Evolutionary conservation across 1,140 invertebrate genomes (phyloP).

Genomic region (Druon quercuslanigerum): DNA sequence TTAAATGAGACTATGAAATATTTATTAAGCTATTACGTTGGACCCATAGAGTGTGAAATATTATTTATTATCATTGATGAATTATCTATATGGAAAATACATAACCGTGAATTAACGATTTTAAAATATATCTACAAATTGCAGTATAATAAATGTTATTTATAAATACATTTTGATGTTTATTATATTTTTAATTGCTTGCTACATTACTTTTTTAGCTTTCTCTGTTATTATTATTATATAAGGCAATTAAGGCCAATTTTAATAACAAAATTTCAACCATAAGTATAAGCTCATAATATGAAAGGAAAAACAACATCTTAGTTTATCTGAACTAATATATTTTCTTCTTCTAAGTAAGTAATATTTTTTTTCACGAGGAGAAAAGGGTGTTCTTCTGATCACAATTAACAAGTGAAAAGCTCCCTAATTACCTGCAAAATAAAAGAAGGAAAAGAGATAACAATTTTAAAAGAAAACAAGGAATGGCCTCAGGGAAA

Average conservation of each 20-base stretch:
- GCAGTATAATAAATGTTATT: background rate
- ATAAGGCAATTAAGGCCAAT: too few species aligned
- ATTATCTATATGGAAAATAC: background rate
- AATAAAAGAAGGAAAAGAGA: background rate
- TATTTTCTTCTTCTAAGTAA: background rate
- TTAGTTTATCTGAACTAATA: too few species aligned
- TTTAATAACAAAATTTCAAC: too few species aligned
- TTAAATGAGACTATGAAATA: background rate
- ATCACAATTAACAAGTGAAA: background rate
- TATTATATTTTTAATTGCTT: background rate
- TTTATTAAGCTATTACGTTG: background rate
- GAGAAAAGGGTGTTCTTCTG: background rate
- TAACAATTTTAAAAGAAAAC: background rate
- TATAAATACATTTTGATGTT: background rate
- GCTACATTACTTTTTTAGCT: background rate
- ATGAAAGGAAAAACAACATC: too few species aligned
- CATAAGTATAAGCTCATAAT: too few species aligned
- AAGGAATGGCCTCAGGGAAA: background rate
- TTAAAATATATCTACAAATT: background rate
- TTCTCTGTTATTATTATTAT: too few species aligned
- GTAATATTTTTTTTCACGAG: background rate
- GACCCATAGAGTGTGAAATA: slow-evolving; percentile 5
- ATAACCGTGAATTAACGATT: background rate
- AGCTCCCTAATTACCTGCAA: background rate
- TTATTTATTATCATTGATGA: slow-evolving; percentile 1